phyloP scores from a whole-genome alignment of 2,888 invertebrate genomes.

The Cryptocephalus moraei region DNA sequence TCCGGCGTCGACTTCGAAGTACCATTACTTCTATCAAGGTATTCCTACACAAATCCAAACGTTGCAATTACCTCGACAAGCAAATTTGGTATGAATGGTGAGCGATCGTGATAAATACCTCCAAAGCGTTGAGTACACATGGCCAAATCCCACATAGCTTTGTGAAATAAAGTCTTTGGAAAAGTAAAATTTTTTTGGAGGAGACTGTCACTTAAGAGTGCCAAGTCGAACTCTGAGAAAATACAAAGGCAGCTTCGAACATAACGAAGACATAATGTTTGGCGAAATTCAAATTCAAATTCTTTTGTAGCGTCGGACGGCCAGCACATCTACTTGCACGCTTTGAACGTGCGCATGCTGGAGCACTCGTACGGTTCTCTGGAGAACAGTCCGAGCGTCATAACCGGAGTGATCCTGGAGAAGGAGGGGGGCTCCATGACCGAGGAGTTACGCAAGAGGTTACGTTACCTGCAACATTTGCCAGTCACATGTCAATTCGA shows the following conservation, averaged over 20 bases:
- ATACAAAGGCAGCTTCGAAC: no score
- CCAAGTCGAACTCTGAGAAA: no score
- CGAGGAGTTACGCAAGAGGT: slow-evolving; percentile 65
- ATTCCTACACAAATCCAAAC: no score
- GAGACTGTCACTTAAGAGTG: no score
- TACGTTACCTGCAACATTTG: slow-evolving; percentile 74
- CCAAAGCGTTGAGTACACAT: slow-evolving; percentile 23
- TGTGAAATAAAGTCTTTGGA: slow-evolving; percentile 21
- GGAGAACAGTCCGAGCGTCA: slow-evolving; percentile 61
- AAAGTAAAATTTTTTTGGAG: slow-evolving; percentile 12
- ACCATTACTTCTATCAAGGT: slow-evolving; percentile 80
- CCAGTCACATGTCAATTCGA: slow-evolving; percentile 86
- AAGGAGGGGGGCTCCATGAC: slow-evolving; percentile 79
- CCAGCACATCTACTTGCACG: slow-evolving; percentile 85
- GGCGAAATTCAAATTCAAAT: no score
- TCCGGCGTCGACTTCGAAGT: slow-evolving; percentile 35
- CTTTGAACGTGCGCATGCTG: slow-evolving; percentile 82
- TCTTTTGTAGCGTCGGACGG: slow-evolving; percentile 86
- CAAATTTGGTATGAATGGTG: no score
- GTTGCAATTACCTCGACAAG: no score
- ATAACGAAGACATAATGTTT: no score
- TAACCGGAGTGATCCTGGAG: slow-evolving; percentile 75
- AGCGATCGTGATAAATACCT: background rate
- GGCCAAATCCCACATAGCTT: slow-evolving; percentile 8
- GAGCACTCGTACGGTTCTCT: slow-evolving; percentile 77